Evolutionary conservation across 2,888 invertebrate genomes (phyloP).

Genomic region (Chloromyia formosa): DNA sequence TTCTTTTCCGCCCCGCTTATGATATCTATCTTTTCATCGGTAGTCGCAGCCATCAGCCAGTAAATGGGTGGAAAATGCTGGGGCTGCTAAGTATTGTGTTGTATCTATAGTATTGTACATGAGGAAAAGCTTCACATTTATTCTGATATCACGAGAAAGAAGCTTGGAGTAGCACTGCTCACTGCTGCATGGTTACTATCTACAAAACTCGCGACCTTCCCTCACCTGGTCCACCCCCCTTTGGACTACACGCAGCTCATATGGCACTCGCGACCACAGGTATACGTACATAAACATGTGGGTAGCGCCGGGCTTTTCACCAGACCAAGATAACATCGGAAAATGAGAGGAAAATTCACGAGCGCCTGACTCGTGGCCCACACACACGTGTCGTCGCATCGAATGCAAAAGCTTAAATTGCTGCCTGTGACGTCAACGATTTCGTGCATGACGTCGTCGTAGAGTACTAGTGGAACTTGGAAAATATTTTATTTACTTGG

Average conservation of each 20-base stretch:
- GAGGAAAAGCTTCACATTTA: constrained; percentile 20
- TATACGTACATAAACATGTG: neutral
- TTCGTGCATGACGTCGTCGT: constrained; percentile 47
- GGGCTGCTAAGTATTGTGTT: constrained; percentile 7
- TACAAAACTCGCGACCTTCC: neutral
- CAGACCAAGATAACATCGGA: constrained; percentile 3
- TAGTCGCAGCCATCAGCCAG: too few species aligned
- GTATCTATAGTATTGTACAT: constrained; percentile 7
- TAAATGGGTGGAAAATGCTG: constrained; percentile 25
- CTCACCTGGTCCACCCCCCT: neutral
- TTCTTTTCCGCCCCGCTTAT: neutral
- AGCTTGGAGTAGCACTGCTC: neutral
- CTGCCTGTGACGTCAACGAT: constrained; percentile 30
- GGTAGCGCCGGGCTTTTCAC: constrained; percentile 13
- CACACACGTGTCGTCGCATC: constrained; percentile 12
- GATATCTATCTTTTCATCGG: too few species aligned
- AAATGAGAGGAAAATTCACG: constrained; percentile 29
- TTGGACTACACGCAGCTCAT: neutral
- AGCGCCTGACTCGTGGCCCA: constrained; percentile 1
- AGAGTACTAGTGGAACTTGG: constrained; percentile 42
- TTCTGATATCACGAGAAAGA: constrained; percentile 28
- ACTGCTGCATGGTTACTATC: neutral
- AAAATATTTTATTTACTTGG: constrained; percentile 48
- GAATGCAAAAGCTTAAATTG: neutral
- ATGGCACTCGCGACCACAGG: neutral